These are phyloP conservation scores for Scaptomyza reducta DNA, from an alignment of 2,888 invertebrate genomes.

Conservation along the genomic window DNA sequence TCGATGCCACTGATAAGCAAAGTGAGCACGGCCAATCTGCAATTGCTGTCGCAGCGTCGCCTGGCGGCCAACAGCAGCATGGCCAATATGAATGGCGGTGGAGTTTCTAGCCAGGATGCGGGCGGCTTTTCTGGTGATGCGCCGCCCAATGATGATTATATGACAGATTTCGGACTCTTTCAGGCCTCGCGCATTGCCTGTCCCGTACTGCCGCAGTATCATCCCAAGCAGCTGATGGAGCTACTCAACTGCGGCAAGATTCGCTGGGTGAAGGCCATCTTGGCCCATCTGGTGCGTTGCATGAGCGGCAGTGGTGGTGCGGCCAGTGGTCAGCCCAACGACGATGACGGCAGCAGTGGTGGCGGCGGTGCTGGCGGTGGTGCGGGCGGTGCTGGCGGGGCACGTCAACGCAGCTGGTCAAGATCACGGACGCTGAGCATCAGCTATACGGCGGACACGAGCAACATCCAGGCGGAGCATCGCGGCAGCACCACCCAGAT, in stretches of 20 bases:
- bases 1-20: constrained; percentile 93
- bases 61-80: constrained; percentile 85
- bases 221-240: constrained; percentile 99
- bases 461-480: constrained; percentile 90
- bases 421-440: constrained; percentile 95
- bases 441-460: constrained; percentile 91
- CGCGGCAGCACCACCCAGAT: constrained; percentile 91
- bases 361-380: constrained; percentile 15
- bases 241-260: constrained; percentile 98
- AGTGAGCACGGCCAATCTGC: constrained; percentile 93
- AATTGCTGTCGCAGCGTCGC: constrained; percentile 89
- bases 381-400: constrained; percentile 20
- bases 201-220: constrained; percentile 99
- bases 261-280: constrained; percentile 98
- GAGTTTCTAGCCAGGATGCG: constrained; percentile 25
- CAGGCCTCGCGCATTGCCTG: constrained; percentile 98
- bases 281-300: constrained; percentile 96
- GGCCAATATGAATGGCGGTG: constrained; percentile 65
- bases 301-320: constrained; percentile 88
- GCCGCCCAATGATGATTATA: constrained; percentile 87
- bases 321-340: constrained; percentile 82
- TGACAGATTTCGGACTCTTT: constrained; percentile 97
- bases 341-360: constrained; percentile 58
- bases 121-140: constrained; percentile 24
- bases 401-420: constrained; percentile 90